Percentiles rank a stretch among this genome's conserved stretches.
These are phyloP conservation scores for Trinorchestia longiramus DNA, from an alignment of 1,140 invertebrate species.

Conservation along the genomic window DNA sequence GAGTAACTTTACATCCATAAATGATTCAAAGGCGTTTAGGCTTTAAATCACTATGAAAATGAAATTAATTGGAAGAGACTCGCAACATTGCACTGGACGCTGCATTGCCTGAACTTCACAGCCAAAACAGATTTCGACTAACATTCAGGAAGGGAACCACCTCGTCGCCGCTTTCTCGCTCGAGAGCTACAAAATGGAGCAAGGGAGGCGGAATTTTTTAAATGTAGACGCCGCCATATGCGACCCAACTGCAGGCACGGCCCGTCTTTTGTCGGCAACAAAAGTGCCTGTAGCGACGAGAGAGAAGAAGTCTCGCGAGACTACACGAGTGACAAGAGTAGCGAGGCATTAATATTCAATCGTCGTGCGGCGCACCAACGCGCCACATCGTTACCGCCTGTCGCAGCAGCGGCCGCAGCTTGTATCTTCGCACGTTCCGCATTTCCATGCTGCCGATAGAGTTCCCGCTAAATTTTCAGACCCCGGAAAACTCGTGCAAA, in stretches of 20 bases:
- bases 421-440: neutral
- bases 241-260: neutral
- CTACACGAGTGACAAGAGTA: constrained; percentile 40
- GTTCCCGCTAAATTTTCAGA: neutral
- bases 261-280: constrained; percentile 38
- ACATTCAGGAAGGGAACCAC: neutral
- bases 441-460: neutral
- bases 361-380: constrained; percentile 39
- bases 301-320: constrained; percentile 44
- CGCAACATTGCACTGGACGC: neutral
- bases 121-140: neutral
- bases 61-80: neutral
- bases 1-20: neutral
- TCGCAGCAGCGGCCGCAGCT: neutral
- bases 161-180: neutral
- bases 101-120: neutral
- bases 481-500: neutral
- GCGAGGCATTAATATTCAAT: constrained; percentile 55
- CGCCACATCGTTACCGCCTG: constrained; percentile 51
- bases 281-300: constrained; percentile 30
- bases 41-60: neutral
- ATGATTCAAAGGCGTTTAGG: neutral
- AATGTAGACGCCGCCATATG: constrained; percentile 40
- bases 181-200: neutral
- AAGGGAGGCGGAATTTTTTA: neutral